Evolutionary conservation across 2,113 vertebrate species (phyloP).

Genomic region (Pagrus major): DNA sequence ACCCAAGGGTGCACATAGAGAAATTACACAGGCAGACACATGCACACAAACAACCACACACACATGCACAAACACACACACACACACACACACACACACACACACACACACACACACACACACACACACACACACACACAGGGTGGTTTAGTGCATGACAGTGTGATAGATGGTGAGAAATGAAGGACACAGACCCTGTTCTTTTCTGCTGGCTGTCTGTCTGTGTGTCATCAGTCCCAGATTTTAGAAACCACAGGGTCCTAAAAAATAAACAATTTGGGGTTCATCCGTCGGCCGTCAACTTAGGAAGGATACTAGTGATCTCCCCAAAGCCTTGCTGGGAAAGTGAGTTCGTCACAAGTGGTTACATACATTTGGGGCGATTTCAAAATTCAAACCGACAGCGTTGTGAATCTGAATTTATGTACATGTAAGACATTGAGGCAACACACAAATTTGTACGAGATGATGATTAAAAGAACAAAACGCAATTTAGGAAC

Average conservation of each 20-base stretch:
- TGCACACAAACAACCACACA: conserved; percentile 16
- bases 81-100: conserved; percentile 28
- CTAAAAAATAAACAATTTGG: conserved; percentile 87
- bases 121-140: conserved; percentile 53
- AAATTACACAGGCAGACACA: conserved; percentile 33
- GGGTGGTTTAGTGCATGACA: conserved; percentile 86
- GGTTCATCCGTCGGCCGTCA: conserved; percentile 78
- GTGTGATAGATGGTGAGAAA: conserved; percentile 83
- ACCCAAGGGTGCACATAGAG: conserved; percentile 41
- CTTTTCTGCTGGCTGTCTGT: conserved; percentile 81
- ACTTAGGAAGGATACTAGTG: conserved; percentile 59
- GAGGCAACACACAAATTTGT: background rate
- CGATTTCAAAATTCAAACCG: conserved; percentile 2
- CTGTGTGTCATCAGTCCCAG: conserved; percentile 89
- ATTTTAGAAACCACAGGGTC: conserved; percentile 90
- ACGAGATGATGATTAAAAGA: background rate
- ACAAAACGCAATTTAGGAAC: background rate
- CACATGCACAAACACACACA: conserved; percentile 27
- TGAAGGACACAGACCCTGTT: conserved; percentile 86
- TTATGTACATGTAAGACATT: background rate
- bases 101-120: conserved; percentile 47
- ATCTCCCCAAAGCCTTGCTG: conserved; percentile 73
- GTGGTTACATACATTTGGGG: conserved; percentile 12
- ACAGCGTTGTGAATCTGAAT: background rate
- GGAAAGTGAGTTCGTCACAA: conserved; percentile 70